Conservation (phyloP, 1,140 invertebrate genomes). For the Lordiphosa mommai region DNA sequence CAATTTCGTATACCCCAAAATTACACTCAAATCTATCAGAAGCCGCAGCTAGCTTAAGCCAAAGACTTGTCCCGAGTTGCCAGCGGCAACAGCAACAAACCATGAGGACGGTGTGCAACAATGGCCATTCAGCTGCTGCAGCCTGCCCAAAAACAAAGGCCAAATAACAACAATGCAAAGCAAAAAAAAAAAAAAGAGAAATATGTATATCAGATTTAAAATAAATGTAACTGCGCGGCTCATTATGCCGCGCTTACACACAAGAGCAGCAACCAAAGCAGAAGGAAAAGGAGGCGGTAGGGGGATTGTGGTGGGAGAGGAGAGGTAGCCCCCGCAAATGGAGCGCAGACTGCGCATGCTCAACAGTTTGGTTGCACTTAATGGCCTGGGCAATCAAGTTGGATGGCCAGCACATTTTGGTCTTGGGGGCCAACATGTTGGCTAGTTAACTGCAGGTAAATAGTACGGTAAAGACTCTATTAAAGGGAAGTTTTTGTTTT, state of each 20-base stretch:
- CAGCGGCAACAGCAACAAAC: constrained; percentile 52
- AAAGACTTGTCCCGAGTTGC: constrained; percentile 57
- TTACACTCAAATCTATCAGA: constrained; percentile 57
- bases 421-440: constrained; percentile 47
- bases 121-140: constrained; percentile 38
- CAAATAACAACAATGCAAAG: constrained; percentile 51
- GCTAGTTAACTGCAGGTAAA: constrained; percentile 56
- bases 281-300: neutral
- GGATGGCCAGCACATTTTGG: constrained; percentile 34
- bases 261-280: constrained; percentile 14
- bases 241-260: constrained; percentile 74
- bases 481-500: neutral
- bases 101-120: constrained; percentile 56
- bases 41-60: constrained; percentile 43
- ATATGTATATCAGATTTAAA: constrained; percentile 78
- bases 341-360: constrained; percentile 60
- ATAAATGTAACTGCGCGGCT: constrained; percentile 78
- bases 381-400: constrained; percentile 70
- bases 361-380: constrained; percentile 71
- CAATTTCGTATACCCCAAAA: neutral
- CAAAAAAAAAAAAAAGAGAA: constrained; percentile 46
- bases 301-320: neutral
- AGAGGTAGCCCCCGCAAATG: constrained; percentile 27
- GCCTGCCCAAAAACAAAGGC: constrained; percentile 42
- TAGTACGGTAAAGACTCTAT: constrained; percentile 14